Evolutionary conservation across 1,140 invertebrate genomes (phyloP), one percentile per base, ranked within the genome.

Genomic region (Temnothorax longispinosus): DNA sequence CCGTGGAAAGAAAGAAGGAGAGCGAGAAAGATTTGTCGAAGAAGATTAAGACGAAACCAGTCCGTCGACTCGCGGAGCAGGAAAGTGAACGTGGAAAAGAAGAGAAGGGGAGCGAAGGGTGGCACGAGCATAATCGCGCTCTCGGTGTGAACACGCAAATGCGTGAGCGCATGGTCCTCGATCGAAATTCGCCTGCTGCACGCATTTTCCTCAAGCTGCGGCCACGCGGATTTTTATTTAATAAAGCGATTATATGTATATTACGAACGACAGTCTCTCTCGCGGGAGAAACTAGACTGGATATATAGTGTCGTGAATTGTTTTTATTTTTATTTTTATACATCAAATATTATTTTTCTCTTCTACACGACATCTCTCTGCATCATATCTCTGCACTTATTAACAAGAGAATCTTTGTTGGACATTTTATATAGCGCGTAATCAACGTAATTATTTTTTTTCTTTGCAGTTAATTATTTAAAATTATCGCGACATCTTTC

Each of bases 21-120:
- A 67, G 32, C n/a, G 77, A 52, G 78, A 41, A 54, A 89, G 92
- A 93, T 92, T 91, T 88, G 89, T 90, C 91, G 87, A 86, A 78
- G 86, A 88, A 93, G 92, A 93, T 92, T 93, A 91, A 93, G 90
- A 91, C 89, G 85, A 87, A 91, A 92, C 88, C 89, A 89, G 91
- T 92, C 67, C 62, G 65, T 86, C 72, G 78, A 74, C 81, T 78
- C 38, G 64, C 56, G 89, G 52, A 82, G 85, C 88, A 88, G 80
- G 88, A 69, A 38, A 76, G 85, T 64, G 67, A 54, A 72, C 11
- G 67, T 82, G 41, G 52, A 52, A 64, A 67, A 52, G n/a, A 84
- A 58, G 58, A 77, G 77, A 54, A 7, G 7, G 58, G 21, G 65
- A 27, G 47, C 44, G 65, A 72, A 44, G 60, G 18, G 44, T 50